Conservation (phyloP, 2,888 invertebrate genomes). For the Trichopoda pennipes region DNA sequence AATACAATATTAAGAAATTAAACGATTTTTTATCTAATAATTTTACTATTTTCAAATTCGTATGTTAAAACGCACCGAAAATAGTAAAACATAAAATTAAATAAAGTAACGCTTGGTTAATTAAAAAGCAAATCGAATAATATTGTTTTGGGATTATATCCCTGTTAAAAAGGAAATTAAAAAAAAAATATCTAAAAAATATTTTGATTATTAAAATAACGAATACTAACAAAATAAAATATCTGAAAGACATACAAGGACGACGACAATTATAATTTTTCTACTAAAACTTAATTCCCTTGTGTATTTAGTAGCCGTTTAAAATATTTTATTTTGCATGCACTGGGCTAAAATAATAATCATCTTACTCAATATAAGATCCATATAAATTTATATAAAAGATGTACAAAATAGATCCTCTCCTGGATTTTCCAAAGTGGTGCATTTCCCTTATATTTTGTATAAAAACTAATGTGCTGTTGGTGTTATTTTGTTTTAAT, state of each 20-base stretch:
- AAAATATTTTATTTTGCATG: constrained; percentile 34
- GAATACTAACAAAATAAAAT: constrained; percentile 32
- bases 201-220: constrained; percentile 24
- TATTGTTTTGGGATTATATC: constrained; percentile 41
- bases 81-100: not conserved
- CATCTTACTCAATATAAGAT: constrained; percentile 37
- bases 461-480: constrained; percentile 51
- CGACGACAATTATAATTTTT: not conserved
- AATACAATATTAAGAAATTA: constrained; percentile 8
- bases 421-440: constrained; percentile 40
- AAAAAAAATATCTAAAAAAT: not conserved
- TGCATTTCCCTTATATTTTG: constrained; percentile 38
- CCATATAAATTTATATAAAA: constrained; percentile 42
- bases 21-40: constrained; percentile 3
- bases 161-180: constrained; percentile 16
- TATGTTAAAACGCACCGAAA: not conserved
- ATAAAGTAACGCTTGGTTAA: not conserved
- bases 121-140: constrained; percentile 18
- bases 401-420: constrained; percentile 56
- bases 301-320: not conserved
- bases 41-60: not conserved
- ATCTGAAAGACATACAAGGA: not conserved
- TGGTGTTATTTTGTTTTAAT: constrained; percentile 44
- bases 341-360: constrained; percentile 17
- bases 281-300: not conserved